Evolutionary conservation across 2,888 invertebrate species (phyloP).

Genomic region (Platypus cylindrus): DNA sequence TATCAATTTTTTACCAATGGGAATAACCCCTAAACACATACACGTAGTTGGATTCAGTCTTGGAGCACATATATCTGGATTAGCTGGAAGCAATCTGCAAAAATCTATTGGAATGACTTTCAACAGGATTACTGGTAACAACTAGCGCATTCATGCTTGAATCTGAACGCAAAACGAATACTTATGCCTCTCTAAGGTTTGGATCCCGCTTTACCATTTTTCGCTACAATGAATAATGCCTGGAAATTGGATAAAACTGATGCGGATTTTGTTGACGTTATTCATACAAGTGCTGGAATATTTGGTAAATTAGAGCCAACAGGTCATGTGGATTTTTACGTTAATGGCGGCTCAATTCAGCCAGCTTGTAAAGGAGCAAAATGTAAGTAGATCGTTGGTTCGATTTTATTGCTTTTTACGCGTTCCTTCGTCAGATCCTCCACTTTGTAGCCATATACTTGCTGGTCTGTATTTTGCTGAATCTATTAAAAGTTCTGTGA

Average conservation of each 20-base stretch:
- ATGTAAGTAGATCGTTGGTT: conserved; percentile 3
- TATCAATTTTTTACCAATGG: conserved; percentile 29
- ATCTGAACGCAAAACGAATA: too few species aligned
- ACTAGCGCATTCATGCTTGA: too few species aligned
- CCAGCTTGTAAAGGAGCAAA: conserved; percentile 21
- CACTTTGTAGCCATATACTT: conserved; percentile 49
- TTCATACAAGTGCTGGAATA: conserved; percentile 57
- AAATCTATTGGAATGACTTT: conserved; percentile 24
- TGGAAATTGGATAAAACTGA: conserved; percentile 50
- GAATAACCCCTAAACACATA: conserved; percentile 36
- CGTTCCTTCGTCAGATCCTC: too few species aligned
- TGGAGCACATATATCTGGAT: conserved; percentile 40
- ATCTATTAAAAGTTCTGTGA: conserved; percentile 39
- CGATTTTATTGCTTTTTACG: too few species aligned
- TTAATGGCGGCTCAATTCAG: conserved; percentile 49
- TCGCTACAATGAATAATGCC: conserved; percentile 34
- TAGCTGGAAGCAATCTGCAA: conserved; percentile 31
- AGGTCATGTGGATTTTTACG: conserved; percentile 59
- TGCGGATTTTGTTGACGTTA: conserved; percentile 55
- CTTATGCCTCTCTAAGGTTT: too few species aligned
- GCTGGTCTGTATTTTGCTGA: conserved; percentile 50
- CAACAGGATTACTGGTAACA: conserved; percentile 42
- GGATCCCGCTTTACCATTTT: conserved; percentile 54
- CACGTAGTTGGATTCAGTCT: conserved; percentile 55
- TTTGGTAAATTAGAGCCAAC: conserved; percentile 51